Conservation (phyloP, 2,888 invertebrate species). For the Baronia brevicornis region DNA sequence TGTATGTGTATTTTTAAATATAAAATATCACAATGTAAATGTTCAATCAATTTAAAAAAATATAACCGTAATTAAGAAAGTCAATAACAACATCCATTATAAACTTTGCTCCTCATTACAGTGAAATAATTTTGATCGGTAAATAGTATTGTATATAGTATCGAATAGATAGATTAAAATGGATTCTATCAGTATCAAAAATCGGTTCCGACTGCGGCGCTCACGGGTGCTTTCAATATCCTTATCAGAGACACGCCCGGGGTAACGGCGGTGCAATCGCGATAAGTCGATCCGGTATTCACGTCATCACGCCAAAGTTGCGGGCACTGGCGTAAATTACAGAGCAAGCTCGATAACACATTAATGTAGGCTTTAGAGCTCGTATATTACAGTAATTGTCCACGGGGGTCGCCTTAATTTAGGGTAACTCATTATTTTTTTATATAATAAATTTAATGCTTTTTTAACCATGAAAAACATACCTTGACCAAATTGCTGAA, state of each 20-base stretch:
- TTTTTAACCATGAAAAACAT: too few species aligned
- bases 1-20: too few species aligned
- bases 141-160: slow-evolving; percentile 11
- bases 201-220: slow-evolving; percentile 23
- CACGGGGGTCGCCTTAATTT: too few species aligned
- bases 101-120: slow-evolving; percentile 7
- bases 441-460: too few species aligned
- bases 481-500: too few species aligned
- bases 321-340: slow-evolving; percentile 17
- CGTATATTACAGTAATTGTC: slow-evolving; percentile 37
- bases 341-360: slow-evolving; percentile 46
- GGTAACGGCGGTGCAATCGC: slow-evolving; percentile 39
- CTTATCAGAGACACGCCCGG: slow-evolving; percentile 29
- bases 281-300: slow-evolving; percentile 51
- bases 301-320: slow-evolving; percentile 38
- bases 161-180: slow-evolving; percentile 14
- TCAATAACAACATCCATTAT: slow-evolving; percentile 8
- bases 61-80: slow-evolving; percentile 3
- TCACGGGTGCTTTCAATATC: slow-evolving; percentile 18
- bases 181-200: slow-evolving; percentile 18
- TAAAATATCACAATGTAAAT: too few species aligned
- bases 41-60: too few species aligned
- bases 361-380: slow-evolving; percentile 43
- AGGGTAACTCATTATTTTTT: too few species aligned
- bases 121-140: slow-evolving; percentile 10